These are phyloP conservation scores for Neocrepidodera transversa DNA, from an alignment of 2,888 invertebrate genomes.

Conservation along the genomic window DNA sequence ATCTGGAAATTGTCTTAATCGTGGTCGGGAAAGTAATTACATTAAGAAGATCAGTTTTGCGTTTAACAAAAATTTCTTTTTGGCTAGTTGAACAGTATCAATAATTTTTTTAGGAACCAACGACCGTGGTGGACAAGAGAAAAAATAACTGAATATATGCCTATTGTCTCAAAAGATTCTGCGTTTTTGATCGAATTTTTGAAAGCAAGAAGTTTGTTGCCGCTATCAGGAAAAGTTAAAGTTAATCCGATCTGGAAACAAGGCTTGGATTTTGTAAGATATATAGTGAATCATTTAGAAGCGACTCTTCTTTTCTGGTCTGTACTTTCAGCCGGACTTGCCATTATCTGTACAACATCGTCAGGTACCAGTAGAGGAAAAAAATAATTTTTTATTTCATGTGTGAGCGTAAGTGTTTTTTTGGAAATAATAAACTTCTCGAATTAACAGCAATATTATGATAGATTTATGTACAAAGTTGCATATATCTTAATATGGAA, in stretches of 20 bases:
- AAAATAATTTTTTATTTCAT: not conserved
- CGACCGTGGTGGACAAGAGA: conserved; percentile 67
- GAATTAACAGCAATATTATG: too few relatives aligned
- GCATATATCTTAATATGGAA: too few relatives aligned
- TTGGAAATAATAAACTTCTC: not conserved
- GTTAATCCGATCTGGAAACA: conserved; percentile 60
- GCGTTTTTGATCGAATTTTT: conserved; percentile 67
- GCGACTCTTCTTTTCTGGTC: conserved; percentile 65
- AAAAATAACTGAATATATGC: conserved; percentile 66
- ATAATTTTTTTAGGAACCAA: conserved; percentile 53
- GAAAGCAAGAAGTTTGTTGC: conserved; percentile 64
- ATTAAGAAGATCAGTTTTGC: too few relatives aligned
- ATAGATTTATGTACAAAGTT: too few relatives aligned
- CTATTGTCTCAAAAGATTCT: conserved; percentile 66
- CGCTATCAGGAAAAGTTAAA: conserved; percentile 52
- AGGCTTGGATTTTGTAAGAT: conserved; percentile 62
- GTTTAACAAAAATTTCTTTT: too few relatives aligned
- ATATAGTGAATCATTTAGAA: conserved; percentile 61
- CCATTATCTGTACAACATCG: conserved; percentile 56
- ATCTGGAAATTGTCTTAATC: too few relatives aligned
- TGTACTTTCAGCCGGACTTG: conserved; percentile 65
- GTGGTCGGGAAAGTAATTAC: too few relatives aligned
- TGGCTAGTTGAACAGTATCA: too few relatives aligned
- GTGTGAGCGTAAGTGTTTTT: not conserved
- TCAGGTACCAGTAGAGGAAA: not conserved